Conservation (phyloP, 1,140 invertebrate species). For the Teleogryllus occipitalis region DNA sequence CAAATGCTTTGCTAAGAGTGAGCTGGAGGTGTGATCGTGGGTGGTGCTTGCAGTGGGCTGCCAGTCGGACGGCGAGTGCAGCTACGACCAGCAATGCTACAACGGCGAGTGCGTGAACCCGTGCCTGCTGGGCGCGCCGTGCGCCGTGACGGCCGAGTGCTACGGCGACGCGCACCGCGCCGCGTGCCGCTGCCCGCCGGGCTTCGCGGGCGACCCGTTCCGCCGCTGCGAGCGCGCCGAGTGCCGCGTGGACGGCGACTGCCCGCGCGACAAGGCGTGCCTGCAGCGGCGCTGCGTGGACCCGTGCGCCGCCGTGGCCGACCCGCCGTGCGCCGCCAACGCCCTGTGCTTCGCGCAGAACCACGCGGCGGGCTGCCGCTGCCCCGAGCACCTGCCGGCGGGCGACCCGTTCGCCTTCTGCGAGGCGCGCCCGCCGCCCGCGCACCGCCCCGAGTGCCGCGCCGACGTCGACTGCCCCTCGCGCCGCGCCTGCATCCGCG, state of each 20-base stretch:
- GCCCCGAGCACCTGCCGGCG: conserved; percentile 59
- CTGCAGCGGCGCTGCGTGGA: conserved; percentile 60
- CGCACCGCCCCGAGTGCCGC: conserved; percentile 60
- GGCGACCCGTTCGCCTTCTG: conserved; percentile 75
- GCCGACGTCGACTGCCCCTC: conserved; percentile 71
- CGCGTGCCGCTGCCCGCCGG: conserved; percentile 62
- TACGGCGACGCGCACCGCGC: conserved; percentile 65
- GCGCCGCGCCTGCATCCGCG: conserved; percentile 67
- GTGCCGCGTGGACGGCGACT: conserved; percentile 67
- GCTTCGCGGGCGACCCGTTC: conserved; percentile 67
- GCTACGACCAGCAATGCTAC: conserved; percentile 65
- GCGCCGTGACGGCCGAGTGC: conserved; percentile 73
- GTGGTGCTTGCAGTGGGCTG: conserved; percentile 64
- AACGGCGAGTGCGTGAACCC: conserved; percentile 72
- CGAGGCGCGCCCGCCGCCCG: conserved; percentile 40
- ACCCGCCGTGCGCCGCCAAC: conserved; percentile 63
- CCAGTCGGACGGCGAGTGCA: conserved; percentile 69
- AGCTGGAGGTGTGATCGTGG: no score
- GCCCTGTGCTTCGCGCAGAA: conserved; percentile 69
- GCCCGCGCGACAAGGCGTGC: conserved; percentile 60
- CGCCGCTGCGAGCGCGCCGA: conserved; percentile 68
- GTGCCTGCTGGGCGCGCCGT: conserved; percentile 66
- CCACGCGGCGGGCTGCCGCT: conserved; percentile 64
- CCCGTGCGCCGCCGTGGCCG: conserved; percentile 54
- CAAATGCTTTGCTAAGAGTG: no score